Percentiles rank a stretch among this genome's conserved stretches.
Evolutionary conservation across 2,888 invertebrate species (phyloP).

Genomic region (Cabera pusaria): DNA sequence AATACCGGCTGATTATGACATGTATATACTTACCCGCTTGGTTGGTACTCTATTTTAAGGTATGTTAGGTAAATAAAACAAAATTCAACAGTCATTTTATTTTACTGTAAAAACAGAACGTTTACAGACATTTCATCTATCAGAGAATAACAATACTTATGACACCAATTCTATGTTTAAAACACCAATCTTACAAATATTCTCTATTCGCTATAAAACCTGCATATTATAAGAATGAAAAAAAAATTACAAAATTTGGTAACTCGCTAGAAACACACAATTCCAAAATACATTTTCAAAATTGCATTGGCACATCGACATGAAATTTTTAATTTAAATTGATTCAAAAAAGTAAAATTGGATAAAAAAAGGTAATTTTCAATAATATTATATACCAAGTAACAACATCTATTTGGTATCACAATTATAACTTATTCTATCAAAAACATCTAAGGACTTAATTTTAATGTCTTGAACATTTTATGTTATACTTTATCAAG

Average conservation of each 20-base stretch:
- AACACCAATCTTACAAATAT: slow-evolving; percentile 41
- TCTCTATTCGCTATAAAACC: slow-evolving; percentile 7
- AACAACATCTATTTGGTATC: slow-evolving; percentile 51
- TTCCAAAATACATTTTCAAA: slow-evolving; percentile 37
- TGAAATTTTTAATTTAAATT: slow-evolving; percentile 27
- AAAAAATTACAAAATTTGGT: slow-evolving; percentile 35
- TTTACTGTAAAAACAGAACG: slow-evolving; percentile 77
- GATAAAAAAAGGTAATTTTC: slow-evolving; percentile 16
- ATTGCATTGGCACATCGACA: slow-evolving; percentile 53
- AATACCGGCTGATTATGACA: too few relatives aligned
- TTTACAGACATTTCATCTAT: slow-evolving; percentile 57
- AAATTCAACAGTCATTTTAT: slow-evolving; percentile 63
- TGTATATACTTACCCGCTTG: too few relatives aligned
- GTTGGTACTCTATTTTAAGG: too few relatives aligned
- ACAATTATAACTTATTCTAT: slow-evolving; percentile 59
- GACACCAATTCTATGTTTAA: slow-evolving; percentile 58
- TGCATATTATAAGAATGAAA: slow-evolving; percentile 5
- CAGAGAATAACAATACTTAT: slow-evolving; percentile 66
- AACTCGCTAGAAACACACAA: slow-evolving; percentile 37
- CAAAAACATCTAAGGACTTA: slow-evolving; percentile 30
- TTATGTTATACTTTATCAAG: too few relatives aligned
- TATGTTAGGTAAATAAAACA: too few relatives aligned
- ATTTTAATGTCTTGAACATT: too few relatives aligned
- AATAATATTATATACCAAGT: slow-evolving; percentile 12
- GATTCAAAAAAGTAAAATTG: slow-evolving; percentile 35